Evolutionary conservation across 2,888 invertebrate species (phyloP).

Genomic region (Muscina levida): DNA sequence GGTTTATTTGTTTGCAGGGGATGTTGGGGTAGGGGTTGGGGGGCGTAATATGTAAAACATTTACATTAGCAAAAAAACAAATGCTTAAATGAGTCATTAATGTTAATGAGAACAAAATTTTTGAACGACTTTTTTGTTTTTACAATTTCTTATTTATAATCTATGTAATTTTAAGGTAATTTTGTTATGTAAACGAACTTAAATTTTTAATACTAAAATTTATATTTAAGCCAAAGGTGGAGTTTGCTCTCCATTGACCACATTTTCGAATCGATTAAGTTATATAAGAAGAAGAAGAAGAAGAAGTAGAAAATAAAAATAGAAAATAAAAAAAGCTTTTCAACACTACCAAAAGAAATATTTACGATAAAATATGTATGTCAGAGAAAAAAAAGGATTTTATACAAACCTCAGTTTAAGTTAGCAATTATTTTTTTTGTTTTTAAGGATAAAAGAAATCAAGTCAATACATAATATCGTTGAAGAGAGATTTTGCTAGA

Average conservation of each 20-base stretch:
- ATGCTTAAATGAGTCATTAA: constrained; percentile 41
- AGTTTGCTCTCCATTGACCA: constrained; percentile 79
- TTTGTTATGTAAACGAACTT: constrained; percentile 53
- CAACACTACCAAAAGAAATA: constrained; percentile 65
- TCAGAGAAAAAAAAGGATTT: no score
- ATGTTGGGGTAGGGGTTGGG: no score
- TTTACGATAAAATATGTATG: constrained; percentile 72
- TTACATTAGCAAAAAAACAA: constrained; percentile 44
- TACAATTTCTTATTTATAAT: constrained; percentile 59
- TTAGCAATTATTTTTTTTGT: constrained; percentile 32
- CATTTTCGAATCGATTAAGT: constrained; percentile 41
- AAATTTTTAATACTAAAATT: constrained; percentile 34
- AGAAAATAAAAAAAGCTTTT: constrained; percentile 64
- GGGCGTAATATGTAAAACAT: constrained; percentile 41
- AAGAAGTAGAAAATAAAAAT: constrained; percentile 24
- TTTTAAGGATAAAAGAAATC: no score
- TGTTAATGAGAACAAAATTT: constrained; percentile 46
- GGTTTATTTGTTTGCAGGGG: constrained; percentile 43
- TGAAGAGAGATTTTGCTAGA: no score
- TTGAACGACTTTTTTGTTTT: constrained; percentile 56
- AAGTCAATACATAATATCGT: no score
- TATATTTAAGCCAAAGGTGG: constrained; percentile 76
- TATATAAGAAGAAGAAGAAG: no score
- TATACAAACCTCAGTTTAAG: constrained; percentile 62
- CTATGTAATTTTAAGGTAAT: constrained; percentile 33